Evolutionary conservation across 23 tunicate species (phyloP), one percentile per base, ranked within the genome.

Genomic region (Halocynthia aurantium): DNA sequence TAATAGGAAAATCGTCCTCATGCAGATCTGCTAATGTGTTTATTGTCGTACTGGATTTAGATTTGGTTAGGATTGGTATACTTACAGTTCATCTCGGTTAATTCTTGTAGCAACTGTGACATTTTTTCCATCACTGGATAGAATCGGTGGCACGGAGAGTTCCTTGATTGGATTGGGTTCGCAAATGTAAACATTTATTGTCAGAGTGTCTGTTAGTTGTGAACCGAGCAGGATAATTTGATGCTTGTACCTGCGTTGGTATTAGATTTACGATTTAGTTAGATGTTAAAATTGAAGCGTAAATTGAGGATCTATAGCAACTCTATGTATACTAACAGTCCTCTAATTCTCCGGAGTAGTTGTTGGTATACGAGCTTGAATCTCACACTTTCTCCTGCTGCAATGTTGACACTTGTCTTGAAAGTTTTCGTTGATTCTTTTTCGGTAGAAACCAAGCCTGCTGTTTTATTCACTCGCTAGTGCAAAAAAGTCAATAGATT

Each of bases 321-420:
- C 44, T 31, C 44, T 31, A 31, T 31, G 44, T 31, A 31, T 31
- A 70, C 75, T 9, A 4, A 70, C 75, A n/a, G 5, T 10, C 75
- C 75, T 50, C 75, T 50, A 9, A 70, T 70, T 50, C n/a, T 51
- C 6, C 75, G 50, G 11, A 70, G 52, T 6, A 70, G 53, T 70
- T 70, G 75, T 70, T 70, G 75, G 4, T 50, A 70, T 10, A 51
- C 55, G 10, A 70, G 11, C 1, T 50, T 40, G 4, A 70, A 70
- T 50, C 17, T 50, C 12, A 70, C 75, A 10, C 12, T 70, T 10
- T 50, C 75, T 51, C 75, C 75, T 9, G 75, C 75, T 70, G 50
- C 75, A 10, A 70, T 70, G n/a, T 70, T 70, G 8, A 70, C 75
- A 50, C 75, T 70, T 50, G 75, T 70, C 51, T 70, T 70, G 52